Conservation (phyloP, 92 coral and sea anemone species). For the Siderastrea radians region DNA sequence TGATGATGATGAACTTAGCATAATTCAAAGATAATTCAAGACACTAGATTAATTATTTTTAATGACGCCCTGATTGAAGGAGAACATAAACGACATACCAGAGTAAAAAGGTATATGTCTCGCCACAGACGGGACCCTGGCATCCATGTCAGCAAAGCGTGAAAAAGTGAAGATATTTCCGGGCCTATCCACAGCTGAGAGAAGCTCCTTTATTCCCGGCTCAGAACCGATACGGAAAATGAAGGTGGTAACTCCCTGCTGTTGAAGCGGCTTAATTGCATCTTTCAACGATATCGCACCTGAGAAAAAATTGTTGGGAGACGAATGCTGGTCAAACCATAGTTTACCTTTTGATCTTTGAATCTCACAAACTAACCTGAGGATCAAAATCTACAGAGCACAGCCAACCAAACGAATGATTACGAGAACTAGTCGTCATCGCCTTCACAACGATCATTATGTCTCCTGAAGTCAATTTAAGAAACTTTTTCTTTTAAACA, state of each 20-base stretch:
- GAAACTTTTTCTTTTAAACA: too few species aligned
- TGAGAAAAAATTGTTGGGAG: not conserved
- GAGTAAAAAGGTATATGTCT: constrained; percentile 42
- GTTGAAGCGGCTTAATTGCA: constrained; percentile 63
- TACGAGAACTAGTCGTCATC: too few species aligned
- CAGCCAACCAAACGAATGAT: too few species aligned
- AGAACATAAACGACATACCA: constrained; percentile 7
- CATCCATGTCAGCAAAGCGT: constrained; percentile 26
- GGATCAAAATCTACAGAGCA: too few species aligned
- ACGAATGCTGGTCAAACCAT: not conserved
- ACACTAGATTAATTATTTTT: too few species aligned
- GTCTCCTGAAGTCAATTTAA: too few species aligned
- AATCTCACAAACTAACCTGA: not conserved
- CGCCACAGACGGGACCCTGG: constrained; percentile 25
- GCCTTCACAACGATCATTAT: too few species aligned
- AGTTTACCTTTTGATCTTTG: not conserved
- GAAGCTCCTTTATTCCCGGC: constrained; percentile 23
- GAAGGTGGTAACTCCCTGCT: constrained; percentile 61
- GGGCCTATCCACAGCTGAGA: constrained; percentile 62
- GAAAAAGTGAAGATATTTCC: constrained; percentile 20
- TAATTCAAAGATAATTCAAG: too few species aligned
- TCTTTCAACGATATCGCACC: constrained; percentile 55
- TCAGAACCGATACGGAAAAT: constrained; percentile 79
- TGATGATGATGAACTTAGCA: too few species aligned
- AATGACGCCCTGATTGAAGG: not conserved